Base-by-base conservation (phyloP, 2,888 invertebrate genomes). In the Xestia c-nigrum region DNA sequence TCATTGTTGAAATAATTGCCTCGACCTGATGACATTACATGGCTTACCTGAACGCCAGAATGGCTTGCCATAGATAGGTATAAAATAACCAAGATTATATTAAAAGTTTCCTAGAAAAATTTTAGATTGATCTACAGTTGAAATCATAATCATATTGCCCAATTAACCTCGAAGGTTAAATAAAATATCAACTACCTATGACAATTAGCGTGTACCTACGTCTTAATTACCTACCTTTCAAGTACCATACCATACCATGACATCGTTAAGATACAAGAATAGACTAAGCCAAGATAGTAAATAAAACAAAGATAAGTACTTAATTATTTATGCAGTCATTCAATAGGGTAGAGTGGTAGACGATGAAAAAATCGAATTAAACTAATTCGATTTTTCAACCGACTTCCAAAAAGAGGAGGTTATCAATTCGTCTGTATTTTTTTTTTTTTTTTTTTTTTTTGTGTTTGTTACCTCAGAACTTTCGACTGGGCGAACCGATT, bases 261-360 rank as follows among this genome's bases (percentile, higher is more conserved):
- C 24, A 50, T 64, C n/a, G 43, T 24, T 57, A 47, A 76, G 55
- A 76, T 65, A 47, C 14, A 7, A 43, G 9, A 61, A 61, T 19
- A 65, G 19, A 46, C 19, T 50, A 50, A 64, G 12, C 1, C 43
- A 67, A 5, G 43, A 52, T 66, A 66, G n/a, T n/a, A n/a, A 66
- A 47, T 0, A 21, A 50, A 76, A 64, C 19, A 55, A 55, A 19
- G 9, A 38, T 19, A 16, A n/a, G n/a, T n/a, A n/a, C n/a, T n/a
- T n/a, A n/a, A n/a, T n/a, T n/a, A n/a, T n/a, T n/a, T n/a, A n/a
- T n/a, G n/a, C n/a, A n/a, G n/a, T n/a, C n/a, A n/a, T n/a, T n/a
- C n/a, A n/a, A n/a, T n/a, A n/a, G n/a, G n/a, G n/a, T n/a, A n/a
- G n/a, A n/a, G n/a, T n/a, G n/a, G n/a, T n/a, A n/a, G n/a, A n/a